A percentile compares a stretch with the other conserved stretches of the same genome.
Conservation (phyloP, 2,888 invertebrate genomes). For the Scaeva pyrastri region DNA sequence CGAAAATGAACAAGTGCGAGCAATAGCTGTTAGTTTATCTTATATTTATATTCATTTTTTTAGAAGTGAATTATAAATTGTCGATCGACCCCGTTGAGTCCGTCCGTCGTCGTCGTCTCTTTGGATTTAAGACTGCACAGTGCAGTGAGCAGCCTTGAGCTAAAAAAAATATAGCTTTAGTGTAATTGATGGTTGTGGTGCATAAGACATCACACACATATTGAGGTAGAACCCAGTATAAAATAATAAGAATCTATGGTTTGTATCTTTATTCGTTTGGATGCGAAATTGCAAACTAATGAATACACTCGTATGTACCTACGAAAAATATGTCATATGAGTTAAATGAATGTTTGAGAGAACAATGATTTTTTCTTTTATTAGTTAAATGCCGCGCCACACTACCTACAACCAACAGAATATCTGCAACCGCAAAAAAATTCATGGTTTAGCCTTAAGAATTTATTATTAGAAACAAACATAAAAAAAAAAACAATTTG, state of each 20-base stretch:
- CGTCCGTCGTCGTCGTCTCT: conserved; percentile 2
- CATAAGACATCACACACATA: conserved; percentile 32
- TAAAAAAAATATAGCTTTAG: conserved; percentile 50
- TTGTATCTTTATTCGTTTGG: conserved; percentile 43
- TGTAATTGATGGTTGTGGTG: conserved; percentile 69
- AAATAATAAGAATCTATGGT: conserved; percentile 54
- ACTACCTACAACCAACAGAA: background rate
- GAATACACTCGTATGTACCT: conserved; percentile 3
- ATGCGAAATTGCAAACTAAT: conserved; percentile 51
- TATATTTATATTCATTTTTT: conserved; percentile 22
- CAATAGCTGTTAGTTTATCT: background rate
- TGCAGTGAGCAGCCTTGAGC: conserved; percentile 60
- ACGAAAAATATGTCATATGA: conserved; percentile 62
- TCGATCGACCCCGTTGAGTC: conserved; percentile 28
- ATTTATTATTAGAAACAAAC: background rate
- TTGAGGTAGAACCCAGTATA: background rate
- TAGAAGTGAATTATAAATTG: conserved; percentile 54
- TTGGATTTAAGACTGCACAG: conserved; percentile 25
- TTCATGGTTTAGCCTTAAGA: background rate
- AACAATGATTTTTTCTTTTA: conserved; percentile 16
- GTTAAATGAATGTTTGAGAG: background rate
- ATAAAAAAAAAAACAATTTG: background rate
- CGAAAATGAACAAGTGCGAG: background rate
- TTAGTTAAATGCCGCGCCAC: background rate
- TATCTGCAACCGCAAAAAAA: conserved; percentile 7